phyloP scores from a whole-genome alignment of 1,140 invertebrate genomes.

The Drosophila tristis region DNA sequence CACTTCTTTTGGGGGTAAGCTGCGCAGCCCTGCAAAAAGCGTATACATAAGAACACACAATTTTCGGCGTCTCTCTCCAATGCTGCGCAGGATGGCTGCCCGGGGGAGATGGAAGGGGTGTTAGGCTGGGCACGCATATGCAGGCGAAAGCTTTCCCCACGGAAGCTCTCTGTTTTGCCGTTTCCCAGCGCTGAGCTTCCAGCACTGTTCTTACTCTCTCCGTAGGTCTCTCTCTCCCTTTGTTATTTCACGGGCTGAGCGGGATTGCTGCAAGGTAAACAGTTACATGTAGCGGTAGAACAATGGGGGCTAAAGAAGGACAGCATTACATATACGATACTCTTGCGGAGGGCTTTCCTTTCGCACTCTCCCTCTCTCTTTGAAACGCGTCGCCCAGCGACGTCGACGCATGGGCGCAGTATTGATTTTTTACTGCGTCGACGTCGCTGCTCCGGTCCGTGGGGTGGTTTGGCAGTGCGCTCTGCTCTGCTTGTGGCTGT shows the following conservation, averaged over 20 bases:
- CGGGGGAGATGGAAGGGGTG: neutral
- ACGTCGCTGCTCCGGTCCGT: constrained; percentile 76
- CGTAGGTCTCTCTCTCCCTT: constrained; percentile 7
- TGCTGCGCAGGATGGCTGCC: too few relatives aligned
- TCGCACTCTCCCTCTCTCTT: constrained; percentile 1
- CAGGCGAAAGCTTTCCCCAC: constrained; percentile 26
- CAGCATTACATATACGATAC: too few relatives aligned
- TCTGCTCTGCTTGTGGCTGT: constrained; percentile 5
- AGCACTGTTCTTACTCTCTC: constrained; percentile 22
- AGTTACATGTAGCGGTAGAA: too few relatives aligned
- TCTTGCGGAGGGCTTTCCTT: too few relatives aligned
- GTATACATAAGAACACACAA: too few relatives aligned
- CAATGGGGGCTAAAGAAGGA: too few relatives aligned
- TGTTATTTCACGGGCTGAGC: too few relatives aligned
- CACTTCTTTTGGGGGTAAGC: too few relatives aligned
- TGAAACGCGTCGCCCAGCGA: constrained; percentile 41
- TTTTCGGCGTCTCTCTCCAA: too few relatives aligned
- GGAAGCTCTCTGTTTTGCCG: constrained; percentile 33
- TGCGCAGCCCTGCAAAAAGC: too few relatives aligned
- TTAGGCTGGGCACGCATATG: constrained; percentile 57
- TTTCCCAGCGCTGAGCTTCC: constrained; percentile 26
- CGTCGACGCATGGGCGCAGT: constrained; percentile 82
- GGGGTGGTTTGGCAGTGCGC: constrained; percentile 75
- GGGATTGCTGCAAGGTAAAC: too few relatives aligned
- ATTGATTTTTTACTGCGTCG: constrained; percentile 83